Evolutionary conservation across 2,113 vertebrate genomes (phyloP), one percentile per base, ranked within the genome.

Genomic region (Opisthocomus hoazin): DNA sequence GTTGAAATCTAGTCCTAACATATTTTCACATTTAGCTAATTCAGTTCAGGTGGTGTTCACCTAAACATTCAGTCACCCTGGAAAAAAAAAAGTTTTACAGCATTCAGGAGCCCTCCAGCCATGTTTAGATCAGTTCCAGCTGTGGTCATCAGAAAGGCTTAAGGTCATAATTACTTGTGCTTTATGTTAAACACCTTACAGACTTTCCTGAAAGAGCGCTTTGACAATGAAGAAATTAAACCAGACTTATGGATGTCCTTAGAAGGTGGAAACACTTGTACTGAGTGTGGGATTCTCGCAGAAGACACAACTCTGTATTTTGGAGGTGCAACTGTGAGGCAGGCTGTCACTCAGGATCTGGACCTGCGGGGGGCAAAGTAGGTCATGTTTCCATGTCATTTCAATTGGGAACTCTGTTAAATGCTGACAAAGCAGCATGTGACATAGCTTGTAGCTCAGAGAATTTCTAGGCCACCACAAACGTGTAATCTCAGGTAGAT

Each of bases 361-460:
- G 99, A 99, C 97, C 98, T 99, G 48, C 98, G 99, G 6, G 99
- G 99, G 30, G 99, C 99, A 94, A 99, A 99, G 99, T 99, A 96
- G 98, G 99, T 98, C 43, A 12, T 11, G 9, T 86, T 78, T 87
- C 54, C 46, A 34, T 26, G 53, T 43, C 50, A n/a, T 39, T 78
- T 66, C n/a, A 74, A 24, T 1, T 0, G 43, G 22, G 43, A 74
- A 3, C 60, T 64, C 61, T 41, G 37, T n/a, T 65, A 66, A 64
- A 68, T 3, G 1, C 53, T 58, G 46, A 34, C 39, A 71, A n/a
- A 87, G 57, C 20, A 84, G 65, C 41, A 76, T 53, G 53, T 20
- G 16, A 46, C 45, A 46, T 1, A 22, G 65, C 34, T 77, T 60
- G 32, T 17, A 75, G 74, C 48, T 77, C 70, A 34, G 36, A 39